Conservation (phyloP, 2,797 vertebrate species). For the Iguana delicatissima region DNA sequence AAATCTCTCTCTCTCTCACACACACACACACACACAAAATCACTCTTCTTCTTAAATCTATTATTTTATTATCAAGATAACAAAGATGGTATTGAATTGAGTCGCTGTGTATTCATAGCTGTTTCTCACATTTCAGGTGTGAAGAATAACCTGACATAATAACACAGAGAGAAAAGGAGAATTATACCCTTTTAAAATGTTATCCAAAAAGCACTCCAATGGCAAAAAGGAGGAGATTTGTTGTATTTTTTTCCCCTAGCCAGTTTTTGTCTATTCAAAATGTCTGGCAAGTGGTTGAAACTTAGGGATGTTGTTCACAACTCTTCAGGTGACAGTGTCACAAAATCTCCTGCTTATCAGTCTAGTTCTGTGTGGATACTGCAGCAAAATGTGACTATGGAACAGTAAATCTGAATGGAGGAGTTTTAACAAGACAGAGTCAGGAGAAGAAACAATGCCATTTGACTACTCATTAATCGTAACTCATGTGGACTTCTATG, state of each 20-base stretch:
- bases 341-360: no score
- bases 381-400: not conserved
- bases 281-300: no score
- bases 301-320: not conserved
- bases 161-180: slow-evolving; percentile 48
- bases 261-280: no score
- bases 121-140: slow-evolving; percentile 47
- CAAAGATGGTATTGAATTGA: slow-evolving; percentile 42
- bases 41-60: slow-evolving; percentile 50
- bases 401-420: not conserved
- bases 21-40: slow-evolving; percentile 38
- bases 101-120: slow-evolving; percentile 26
- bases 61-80: slow-evolving; percentile 58
- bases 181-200: slow-evolving; percentile 22
- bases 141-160: slow-evolving; percentile 48
- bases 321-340: no score
- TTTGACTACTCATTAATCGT: not conserved
- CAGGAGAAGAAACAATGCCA: not conserved
- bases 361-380: no score
- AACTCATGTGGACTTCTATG: not conserved
- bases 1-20: slow-evolving; percentile 30
- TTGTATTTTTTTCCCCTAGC: no score
- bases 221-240: no score
- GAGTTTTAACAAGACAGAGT: not conserved
- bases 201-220: not conserved